Conservation (phyloP, 2,888 invertebrate genomes). For the Monoplex corrugatus region DNA sequence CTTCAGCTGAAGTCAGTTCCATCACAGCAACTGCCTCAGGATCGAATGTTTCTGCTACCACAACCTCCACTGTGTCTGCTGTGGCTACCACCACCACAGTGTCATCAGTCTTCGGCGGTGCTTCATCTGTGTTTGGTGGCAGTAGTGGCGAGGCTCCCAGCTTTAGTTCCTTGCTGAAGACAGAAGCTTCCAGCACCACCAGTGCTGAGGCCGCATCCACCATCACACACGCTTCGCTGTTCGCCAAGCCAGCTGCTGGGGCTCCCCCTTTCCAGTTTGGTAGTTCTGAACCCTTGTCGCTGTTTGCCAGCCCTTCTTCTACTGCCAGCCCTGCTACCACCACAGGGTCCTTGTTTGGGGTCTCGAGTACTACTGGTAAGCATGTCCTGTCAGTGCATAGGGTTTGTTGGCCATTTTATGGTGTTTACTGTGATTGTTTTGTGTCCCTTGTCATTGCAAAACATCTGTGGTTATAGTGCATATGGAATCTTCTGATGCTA, state of each 20-base stretch:
- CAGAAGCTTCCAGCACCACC: conserved; percentile 3
- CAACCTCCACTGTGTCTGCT: conserved; percentile 19
- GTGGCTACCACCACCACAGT: conserved; percentile 22
- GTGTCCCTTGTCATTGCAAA: too few relatives aligned
- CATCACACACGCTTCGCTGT: neutral
- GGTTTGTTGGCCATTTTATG: neutral
- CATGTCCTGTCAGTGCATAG: too few relatives aligned
- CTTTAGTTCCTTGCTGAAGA: conserved; percentile 41
- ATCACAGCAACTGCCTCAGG: neutral
- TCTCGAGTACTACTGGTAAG: neutral
- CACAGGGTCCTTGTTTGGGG: neutral
- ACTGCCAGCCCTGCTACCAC: neutral
- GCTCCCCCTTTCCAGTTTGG: conserved; percentile 47
- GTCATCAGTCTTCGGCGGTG: conserved; percentile 35
- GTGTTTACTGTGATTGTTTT: neutral
- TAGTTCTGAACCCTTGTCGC: too few relatives aligned
- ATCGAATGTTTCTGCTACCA: conserved; percentile 1
- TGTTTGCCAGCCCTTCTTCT: neutral
- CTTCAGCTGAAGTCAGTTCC: neutral
- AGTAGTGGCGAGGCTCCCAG: neutral
- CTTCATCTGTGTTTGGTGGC: conserved; percentile 58
- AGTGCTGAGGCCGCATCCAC: neutral
- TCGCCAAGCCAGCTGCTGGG: conserved; percentile 24
- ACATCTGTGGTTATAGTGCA: too few relatives aligned
- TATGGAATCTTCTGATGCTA: too few relatives aligned